phyloP scores from a whole-genome alignment of 2,797 vertebrate species.

The Periophthalmus magnuspinnatus region DNA sequence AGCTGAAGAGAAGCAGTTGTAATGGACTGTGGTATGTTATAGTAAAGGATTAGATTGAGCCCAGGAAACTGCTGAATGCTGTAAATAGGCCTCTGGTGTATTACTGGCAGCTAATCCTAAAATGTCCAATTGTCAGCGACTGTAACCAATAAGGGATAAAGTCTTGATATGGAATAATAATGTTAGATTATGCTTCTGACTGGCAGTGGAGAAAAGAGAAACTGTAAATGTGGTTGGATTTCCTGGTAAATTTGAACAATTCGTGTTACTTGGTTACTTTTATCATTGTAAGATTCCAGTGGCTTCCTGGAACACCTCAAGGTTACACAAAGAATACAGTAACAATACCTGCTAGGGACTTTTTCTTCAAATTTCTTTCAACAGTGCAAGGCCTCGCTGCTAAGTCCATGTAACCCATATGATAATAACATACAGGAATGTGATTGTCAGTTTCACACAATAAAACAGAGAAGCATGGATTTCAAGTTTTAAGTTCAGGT shows the following conservation, averaged over 20 bases:
- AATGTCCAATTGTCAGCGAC: conserved; percentile 7
- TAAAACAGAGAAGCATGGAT: too few species aligned
- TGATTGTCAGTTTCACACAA: background rate
- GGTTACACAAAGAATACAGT: background rate
- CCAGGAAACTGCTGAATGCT: conserved; percentile 15
- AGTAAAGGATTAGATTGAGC: conserved; percentile 38
- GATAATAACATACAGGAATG: background rate
- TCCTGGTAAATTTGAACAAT: background rate
- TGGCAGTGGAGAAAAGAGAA: background rate
- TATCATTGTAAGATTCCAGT: background rate
- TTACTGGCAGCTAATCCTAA: conserved; percentile 21
- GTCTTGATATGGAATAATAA: background rate
- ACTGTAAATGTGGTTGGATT: background rate
- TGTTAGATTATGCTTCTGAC: background rate
- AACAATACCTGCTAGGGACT: background rate
- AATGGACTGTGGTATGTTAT: conserved; percentile 16
- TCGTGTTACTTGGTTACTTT: background rate
- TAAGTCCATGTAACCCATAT: background rate
- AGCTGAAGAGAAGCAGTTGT: conserved; percentile 43
- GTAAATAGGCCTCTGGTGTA: conserved; percentile 24
- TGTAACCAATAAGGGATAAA: conserved; percentile 17
- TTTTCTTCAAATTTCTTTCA: background rate
- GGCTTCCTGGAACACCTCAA: background rate
- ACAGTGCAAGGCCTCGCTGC: background rate
- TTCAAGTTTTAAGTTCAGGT: too few species aligned